Conservation (phyloP, 2,113 vertebrate species). For the Urocolius indicus region DNA sequence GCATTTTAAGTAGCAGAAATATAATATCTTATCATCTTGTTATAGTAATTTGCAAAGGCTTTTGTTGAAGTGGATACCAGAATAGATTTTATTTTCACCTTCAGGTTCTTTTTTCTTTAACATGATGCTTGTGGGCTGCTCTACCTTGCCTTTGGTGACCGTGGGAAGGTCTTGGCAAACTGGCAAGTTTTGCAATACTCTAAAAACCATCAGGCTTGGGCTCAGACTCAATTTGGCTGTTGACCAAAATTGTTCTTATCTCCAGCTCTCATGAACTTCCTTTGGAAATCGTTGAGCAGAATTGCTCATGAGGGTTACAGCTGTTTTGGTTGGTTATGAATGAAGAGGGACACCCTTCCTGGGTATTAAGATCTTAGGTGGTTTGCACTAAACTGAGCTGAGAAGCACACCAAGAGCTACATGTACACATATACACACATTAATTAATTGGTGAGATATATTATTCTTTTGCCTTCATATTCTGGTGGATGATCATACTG, state of each 20-base stretch:
- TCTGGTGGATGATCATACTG: background rate
- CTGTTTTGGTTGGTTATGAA: background rate
- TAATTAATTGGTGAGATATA: background rate
- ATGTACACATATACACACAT: rapidly evolving
- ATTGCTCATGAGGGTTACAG: background rate
- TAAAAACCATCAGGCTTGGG: background rate
- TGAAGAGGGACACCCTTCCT: background rate
- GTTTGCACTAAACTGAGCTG: background rate
- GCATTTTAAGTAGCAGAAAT: background rate
- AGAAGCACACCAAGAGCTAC: background rate
- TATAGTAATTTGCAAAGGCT: background rate
- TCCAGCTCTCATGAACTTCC: constrained; percentile 21
- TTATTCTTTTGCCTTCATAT: background rate
- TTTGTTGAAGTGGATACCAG: background rate
- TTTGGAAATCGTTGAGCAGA: background rate
- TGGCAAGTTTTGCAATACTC: background rate
- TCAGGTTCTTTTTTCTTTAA: background rate
- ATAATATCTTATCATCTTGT: background rate
- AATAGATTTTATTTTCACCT: background rate
- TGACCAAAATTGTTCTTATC: constrained; percentile 35
- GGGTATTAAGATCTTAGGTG: background rate
- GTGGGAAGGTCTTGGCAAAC: background rate
- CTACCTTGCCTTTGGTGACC: background rate
- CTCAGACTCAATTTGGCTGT: background rate
- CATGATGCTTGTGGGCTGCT: background rate